Percentiles rank a stretch among this genome's conserved stretches.
Evolutionary conservation across 2,113 vertebrate genomes (phyloP).

Genomic region (Colaptes auratus): DNA sequence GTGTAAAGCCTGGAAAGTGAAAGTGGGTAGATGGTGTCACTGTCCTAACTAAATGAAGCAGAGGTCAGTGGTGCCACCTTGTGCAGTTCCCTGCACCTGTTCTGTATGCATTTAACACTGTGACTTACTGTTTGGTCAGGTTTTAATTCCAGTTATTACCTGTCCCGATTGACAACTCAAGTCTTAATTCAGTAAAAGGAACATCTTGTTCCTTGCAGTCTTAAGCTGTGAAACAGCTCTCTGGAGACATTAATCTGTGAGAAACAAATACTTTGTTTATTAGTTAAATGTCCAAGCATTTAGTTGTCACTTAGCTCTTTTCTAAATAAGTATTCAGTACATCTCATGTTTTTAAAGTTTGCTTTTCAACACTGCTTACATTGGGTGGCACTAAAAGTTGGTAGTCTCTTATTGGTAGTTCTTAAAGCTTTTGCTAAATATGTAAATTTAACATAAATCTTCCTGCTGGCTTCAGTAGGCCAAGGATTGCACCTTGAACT

Average conservation of each 20-base stretch:
- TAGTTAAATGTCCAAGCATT: not conserved
- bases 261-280: not conserved
- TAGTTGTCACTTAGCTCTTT: accelerated
- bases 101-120: not conserved
- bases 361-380: not conserved
- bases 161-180: not conserved
- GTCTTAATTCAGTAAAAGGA: not conserved
- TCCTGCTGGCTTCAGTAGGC: not conserved
- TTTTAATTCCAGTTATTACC: not conserved
- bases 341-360: not conserved
- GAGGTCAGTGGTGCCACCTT: not conserved
- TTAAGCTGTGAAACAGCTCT: not conserved
- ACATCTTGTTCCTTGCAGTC: not conserved
- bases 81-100: not conserved
- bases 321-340: not conserved
- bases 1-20: not conserved
- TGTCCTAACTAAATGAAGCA: not conserved
- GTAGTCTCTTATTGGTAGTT: not conserved
- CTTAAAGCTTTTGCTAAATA: not conserved
- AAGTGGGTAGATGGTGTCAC: not conserved
- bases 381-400: not conserved
- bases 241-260: not conserved
- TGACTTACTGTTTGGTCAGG: not conserved
- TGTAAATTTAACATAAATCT: not conserved
- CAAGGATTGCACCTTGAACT: not conserved